Evolutionary conservation across 1,140 invertebrate species (phyloP), one percentile per base, ranked within the genome.

Genomic region (Drosophila lacertosa): DNA sequence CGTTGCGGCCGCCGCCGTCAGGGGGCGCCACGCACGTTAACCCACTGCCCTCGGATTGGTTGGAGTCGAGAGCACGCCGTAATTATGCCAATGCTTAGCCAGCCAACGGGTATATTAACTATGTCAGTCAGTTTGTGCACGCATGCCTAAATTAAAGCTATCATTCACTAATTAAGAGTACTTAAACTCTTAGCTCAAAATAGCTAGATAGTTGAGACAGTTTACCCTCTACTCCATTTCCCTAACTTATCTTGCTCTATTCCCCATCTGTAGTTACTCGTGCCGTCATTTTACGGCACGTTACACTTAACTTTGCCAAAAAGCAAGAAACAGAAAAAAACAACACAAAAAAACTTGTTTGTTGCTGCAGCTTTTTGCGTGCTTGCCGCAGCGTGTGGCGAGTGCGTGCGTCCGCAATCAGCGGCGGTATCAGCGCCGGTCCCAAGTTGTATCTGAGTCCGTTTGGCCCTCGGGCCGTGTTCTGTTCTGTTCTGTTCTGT

Each of bases 381-480:
- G 63, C 54, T 62, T 62, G 79, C 78, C 74, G 20, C 79, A 78
- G 79, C 78, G 74, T 76, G 81, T 80, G 72, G 81, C 81, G 45
- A 69, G 81, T 83, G 81, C 80, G 80, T 80, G 76, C 35, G 76
- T 40, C 54, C 53, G 68, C 69, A 77, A 84, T 84, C 80, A 80
- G 58, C 63, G 45, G 20, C 42, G 57, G 35, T 40, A 71, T 59
- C 79, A 35, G 20, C 53, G 20, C 53, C 29, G 62, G 65, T 48
- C 53, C 39, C 66, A 59, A 74, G 35, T 22, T 35, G 57, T 18
- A 44, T 35, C 62, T 58, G 44, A 6, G 50, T 7, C 24, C 3
- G 44, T 15, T 15, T 26, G 37, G 59, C 78, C 74, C 74, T 66
- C 60, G 20, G 45, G 68, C 59, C 54, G 62, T 63, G 59, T 50